Percentiles rank a stretch among this genome's conserved stretches.
Conservation (phyloP, 2,888 invertebrate species). For the Callimorpha dominula region DNA sequence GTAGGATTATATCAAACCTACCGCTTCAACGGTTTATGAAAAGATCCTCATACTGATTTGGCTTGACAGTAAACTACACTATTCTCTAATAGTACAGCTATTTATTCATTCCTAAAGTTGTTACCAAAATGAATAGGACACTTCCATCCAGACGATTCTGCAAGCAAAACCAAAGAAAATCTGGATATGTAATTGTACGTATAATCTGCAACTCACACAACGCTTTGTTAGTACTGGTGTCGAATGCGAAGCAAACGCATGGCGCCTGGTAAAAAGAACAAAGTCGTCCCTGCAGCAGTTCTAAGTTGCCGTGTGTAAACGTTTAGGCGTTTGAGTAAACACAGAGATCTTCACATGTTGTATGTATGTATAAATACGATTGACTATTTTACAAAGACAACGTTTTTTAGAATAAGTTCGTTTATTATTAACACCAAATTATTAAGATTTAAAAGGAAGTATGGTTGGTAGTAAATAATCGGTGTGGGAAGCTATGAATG, state of each 20-base stretch:
- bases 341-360: neutral
- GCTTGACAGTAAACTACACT: too few relatives aligned
- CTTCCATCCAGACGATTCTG: neutral
- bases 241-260: slow-evolving; percentile 24
- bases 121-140: neutral
- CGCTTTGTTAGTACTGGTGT: neutral
- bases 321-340: neutral
- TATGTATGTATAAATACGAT: neutral
- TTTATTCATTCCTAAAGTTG: neutral
- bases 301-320: slow-evolving; percentile 3
- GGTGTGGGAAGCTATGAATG: too few relatives aligned
- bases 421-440: too few relatives aligned
- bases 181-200: neutral
- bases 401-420: neutral
- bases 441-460: too few relatives aligned
- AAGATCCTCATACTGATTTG: too few relatives aligned
- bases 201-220: neutral
- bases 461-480: too few relatives aligned
- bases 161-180: neutral
- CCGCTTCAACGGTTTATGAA: too few relatives aligned
- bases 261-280: slow-evolving; percentile 50
- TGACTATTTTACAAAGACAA: neutral
- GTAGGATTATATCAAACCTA: too few relatives aligned
- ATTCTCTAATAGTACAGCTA: too few relatives aligned
- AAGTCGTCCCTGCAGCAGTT: slow-evolving; percentile 40